These are phyloP conservation scores for Zelleria hepariella DNA, from an alignment of 2,888 invertebrate genomes.

Conservation along the genomic window DNA sequence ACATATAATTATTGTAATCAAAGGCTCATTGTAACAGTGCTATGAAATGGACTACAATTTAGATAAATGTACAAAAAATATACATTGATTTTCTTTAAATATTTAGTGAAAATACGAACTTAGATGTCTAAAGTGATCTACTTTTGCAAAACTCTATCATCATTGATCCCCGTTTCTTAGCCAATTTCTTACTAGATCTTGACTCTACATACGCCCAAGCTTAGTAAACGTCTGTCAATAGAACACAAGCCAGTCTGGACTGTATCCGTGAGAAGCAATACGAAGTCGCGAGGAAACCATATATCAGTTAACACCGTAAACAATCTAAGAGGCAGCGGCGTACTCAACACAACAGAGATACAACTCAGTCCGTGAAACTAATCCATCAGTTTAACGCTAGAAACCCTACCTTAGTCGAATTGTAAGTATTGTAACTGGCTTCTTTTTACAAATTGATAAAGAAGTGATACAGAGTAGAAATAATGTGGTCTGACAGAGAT, in stretches of 20 bases:
- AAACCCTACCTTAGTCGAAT: background rate
- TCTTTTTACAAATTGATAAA: too few species aligned
- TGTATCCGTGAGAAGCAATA: background rate
- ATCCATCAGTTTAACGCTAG: too few species aligned
- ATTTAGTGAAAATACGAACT: too few species aligned
- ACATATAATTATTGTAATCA: too few species aligned
- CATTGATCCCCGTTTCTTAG: background rate
- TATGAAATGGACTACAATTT: too few species aligned
- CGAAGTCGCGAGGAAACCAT: background rate
- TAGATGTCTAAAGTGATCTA: too few species aligned
- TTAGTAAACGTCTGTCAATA: background rate
- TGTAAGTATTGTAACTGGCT: too few species aligned
- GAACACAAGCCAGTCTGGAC: background rate
- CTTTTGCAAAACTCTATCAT: background rate
- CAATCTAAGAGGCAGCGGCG: background rate
- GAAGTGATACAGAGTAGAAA: too few species aligned
- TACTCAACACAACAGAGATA: background rate
- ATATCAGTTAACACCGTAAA: background rate
- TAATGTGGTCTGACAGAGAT: too few species aligned
- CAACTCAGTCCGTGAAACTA: background rate
- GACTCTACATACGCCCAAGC: background rate
- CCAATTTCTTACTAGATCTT: background rate
- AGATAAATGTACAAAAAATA: too few species aligned
- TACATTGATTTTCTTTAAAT: too few species aligned
- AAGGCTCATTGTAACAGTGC: too few species aligned